Percentiles rank a stretch among this genome's conserved stretches.
phyloP scores from a whole-genome alignment of 1,140 invertebrate species.

The Agrypnia vestita region DNA sequence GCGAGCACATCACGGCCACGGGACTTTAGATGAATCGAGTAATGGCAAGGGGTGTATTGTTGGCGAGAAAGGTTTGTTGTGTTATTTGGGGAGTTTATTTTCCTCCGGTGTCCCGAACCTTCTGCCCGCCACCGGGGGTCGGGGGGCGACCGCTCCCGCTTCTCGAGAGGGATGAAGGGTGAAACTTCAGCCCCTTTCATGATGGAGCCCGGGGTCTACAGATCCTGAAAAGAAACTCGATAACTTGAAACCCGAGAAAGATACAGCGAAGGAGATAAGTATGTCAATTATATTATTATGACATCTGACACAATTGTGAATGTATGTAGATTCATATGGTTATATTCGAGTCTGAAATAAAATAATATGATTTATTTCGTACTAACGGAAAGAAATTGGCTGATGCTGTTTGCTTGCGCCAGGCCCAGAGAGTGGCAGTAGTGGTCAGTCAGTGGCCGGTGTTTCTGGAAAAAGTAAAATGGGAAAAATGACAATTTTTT shows the following conservation, averaged over 20 bases:
- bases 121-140: neutral
- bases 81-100: conserved; percentile 38
- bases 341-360: too few species aligned
- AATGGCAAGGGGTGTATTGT: conserved; percentile 26
- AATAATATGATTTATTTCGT: too few species aligned
- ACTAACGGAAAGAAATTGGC: too few species aligned
- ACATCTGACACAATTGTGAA: too few species aligned
- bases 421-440: too few species aligned
- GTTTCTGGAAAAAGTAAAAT: too few species aligned
- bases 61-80: conserved; percentile 33
- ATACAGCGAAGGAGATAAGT: conserved; percentile 3
- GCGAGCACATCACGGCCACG: neutral
- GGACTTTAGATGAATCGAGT: conserved; percentile 26
- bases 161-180: neutral
- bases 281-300: too few species aligned
- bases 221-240: conserved; percentile 18
- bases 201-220: neutral
- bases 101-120: neutral
- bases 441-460: too few species aligned
- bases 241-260: conserved; percentile 20
- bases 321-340: too few species aligned
- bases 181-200: conserved; percentile 7
- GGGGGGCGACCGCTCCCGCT: neutral
- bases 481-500: too few species aligned
- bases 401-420: too few species aligned